A percentile compares a stretch with the other conserved stretches of the same genome.
phyloP scores from a whole-genome alignment of 2,888 invertebrate species.

The Heliconius sara region DNA sequence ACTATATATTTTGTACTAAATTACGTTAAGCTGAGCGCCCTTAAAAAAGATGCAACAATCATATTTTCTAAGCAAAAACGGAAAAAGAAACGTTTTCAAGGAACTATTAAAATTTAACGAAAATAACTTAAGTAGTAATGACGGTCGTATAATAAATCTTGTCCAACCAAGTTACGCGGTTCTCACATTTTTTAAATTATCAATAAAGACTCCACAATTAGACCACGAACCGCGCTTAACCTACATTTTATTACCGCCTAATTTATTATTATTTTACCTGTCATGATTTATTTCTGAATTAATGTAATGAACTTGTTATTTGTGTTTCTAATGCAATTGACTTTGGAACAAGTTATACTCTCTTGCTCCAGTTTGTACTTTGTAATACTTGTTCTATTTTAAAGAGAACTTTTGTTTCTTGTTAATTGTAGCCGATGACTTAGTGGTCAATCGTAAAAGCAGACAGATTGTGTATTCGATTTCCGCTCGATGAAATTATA shows the following conservation, averaged over 20 bases:
- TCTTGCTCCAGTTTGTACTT: conserved; percentile 42
- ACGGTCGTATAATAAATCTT: conserved; percentile 11
- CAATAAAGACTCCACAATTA: not conserved
- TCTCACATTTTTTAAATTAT: not conserved
- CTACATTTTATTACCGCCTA: conserved; percentile 28
- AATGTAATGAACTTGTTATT: conserved; percentile 38
- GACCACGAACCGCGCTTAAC: conserved; percentile 19
- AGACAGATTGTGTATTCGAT: no score
- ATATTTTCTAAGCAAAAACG: not conserved
- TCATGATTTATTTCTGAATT: conserved; percentile 36
- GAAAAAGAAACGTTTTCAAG: not conserved
- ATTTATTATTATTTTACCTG: conserved; percentile 23
- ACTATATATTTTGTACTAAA: not conserved
- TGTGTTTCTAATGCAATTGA: conserved; percentile 31
- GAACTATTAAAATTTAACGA: not conserved
- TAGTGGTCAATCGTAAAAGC: not conserved
- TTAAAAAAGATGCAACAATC: not conserved
- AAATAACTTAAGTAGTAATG: not conserved
- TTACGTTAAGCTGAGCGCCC: not conserved
- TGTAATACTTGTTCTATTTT: conserved; percentile 39
- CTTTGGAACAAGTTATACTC: conserved; percentile 38
- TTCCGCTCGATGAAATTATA: no score
- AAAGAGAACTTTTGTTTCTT: conserved; percentile 25
- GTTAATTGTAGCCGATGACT: not conserved
- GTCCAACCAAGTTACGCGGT: not conserved